A percentile compares a stretch with the other conserved stretches of the same genome.
phyloP scores from a whole-genome alignment of 2,888 invertebrate species.

The Eumacrocentrus americanus region DNA sequence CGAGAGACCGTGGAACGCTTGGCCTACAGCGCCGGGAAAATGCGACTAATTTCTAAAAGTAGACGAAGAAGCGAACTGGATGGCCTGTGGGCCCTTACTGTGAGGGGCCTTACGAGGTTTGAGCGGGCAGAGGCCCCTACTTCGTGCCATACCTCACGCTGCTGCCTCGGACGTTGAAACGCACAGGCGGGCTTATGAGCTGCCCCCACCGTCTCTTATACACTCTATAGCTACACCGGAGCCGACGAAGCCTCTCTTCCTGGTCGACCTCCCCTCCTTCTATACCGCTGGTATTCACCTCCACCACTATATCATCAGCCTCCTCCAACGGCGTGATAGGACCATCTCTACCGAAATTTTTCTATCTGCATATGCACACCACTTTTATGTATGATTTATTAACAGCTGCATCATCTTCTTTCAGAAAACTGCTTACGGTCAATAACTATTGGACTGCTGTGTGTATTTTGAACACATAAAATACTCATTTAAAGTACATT shows the following conservation, averaged over 20 bases:
- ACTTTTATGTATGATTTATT: too few species aligned
- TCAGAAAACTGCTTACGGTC: too few species aligned
- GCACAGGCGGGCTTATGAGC: constrained; percentile 25
- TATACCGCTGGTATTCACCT: neutral
- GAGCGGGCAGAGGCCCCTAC: constrained; percentile 48
- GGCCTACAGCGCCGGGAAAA: constrained; percentile 47
- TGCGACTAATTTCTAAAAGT: constrained; percentile 58
- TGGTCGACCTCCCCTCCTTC: constrained; percentile 26
- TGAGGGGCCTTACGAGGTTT: constrained; percentile 52
- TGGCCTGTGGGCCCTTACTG: constrained; percentile 61
- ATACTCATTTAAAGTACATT: constrained; percentile 3
- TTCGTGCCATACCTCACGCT: constrained; percentile 41
- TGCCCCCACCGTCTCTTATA: constrained; percentile 27
- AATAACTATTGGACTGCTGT: too few species aligned
- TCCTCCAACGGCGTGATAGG: constrained; percentile 14
- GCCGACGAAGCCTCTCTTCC: constrained; percentile 32
- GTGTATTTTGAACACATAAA: neutral
- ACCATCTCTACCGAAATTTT: too few species aligned
- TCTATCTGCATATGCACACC: too few species aligned
- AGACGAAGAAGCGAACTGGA: constrained; percentile 59
- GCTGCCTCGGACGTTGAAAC: constrained; percentile 25
- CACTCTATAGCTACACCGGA: constrained; percentile 19
- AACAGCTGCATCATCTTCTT: too few species aligned
- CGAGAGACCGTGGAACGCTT: constrained; percentile 30
- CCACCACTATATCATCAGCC: constrained; percentile 25